Evolutionary conservation across 2,888 invertebrate species (phyloP).

Genomic region (Pristionchus maxplancki): DNA sequence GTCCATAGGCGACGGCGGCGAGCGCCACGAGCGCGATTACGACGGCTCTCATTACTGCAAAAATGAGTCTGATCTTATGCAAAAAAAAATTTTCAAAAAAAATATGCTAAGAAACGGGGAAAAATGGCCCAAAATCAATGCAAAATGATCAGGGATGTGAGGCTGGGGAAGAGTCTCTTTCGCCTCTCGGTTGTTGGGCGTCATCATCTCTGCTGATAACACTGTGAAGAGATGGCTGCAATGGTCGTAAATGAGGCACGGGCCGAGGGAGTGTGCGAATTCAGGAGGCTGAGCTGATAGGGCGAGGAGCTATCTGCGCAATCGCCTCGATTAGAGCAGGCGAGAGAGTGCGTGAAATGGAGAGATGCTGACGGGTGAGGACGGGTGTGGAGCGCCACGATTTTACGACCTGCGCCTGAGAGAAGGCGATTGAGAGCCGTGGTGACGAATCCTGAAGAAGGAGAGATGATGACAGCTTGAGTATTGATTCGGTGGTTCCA

Average conservation of each 20-base stretch:
- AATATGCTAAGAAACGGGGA: not conserved
- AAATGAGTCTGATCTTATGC: not conserved
- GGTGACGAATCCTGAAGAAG: not conserved
- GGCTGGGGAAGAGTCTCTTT: not conserved
- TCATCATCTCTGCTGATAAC: not conserved
- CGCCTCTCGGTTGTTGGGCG: constrained; percentile 13
- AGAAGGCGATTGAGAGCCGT: not conserved
- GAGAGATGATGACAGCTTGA: not conserved
- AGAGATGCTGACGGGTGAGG: no score
- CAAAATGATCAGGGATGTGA: not conserved
- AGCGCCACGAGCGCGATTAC: constrained; percentile 1
- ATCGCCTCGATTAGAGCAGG: not conserved
- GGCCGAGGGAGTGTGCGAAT: not conserved
- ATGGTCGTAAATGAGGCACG: constrained; percentile 2
- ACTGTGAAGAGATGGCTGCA: not conserved
- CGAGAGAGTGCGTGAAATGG: not conserved
- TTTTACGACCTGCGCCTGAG: constrained; percentile 17
- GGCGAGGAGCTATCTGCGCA: not conserved
- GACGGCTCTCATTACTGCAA: constrained; percentile 37
- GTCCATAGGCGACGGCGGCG: not conserved
- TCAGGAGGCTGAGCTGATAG: not conserved
- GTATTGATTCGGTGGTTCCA: not conserved
- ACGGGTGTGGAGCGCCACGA: not conserved
- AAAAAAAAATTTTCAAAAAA: not conserved
- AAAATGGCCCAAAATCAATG: not conserved